These are phyloP conservation scores for Xanthia icteritia DNA, from an alignment of 2,888 invertebrate species.

Conservation along the genomic window DNA sequence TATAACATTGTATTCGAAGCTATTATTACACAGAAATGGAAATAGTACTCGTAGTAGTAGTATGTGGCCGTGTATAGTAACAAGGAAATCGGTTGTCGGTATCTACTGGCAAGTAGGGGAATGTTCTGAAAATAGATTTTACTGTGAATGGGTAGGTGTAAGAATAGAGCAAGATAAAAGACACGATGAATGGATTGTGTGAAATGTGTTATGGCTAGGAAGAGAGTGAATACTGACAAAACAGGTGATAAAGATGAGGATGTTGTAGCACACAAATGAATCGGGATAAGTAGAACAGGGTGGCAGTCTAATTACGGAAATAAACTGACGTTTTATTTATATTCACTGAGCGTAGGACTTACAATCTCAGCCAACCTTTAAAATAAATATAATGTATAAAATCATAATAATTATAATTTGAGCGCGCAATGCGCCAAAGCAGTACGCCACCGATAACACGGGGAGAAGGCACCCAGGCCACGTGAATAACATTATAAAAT, in stretches of 20 bases:
- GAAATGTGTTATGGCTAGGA: background rate
- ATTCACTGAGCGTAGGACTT: background rate
- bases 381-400: background rate
- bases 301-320: background rate
- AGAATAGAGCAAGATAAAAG: background rate
- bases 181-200: background rate
- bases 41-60: too few species aligned
- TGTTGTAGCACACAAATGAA: background rate
- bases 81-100: background rate
- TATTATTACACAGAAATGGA: background rate
- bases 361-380: background rate
- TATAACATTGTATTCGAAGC: background rate
- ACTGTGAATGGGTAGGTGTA: background rate
- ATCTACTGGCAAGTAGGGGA: background rate
- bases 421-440: background rate
- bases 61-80: too few species aligned
- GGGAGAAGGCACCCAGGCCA: background rate
- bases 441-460: conserved; percentile 8
- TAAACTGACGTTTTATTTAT: background rate
- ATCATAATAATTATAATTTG: background rate
- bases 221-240: background rate
- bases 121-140: background rate
- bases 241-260: background rate
- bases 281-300: too few species aligned
- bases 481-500: background rate